Base-by-base conservation (phyloP, 2,797 vertebrate species). In the Pseudocheirus occidentalis region DNA sequence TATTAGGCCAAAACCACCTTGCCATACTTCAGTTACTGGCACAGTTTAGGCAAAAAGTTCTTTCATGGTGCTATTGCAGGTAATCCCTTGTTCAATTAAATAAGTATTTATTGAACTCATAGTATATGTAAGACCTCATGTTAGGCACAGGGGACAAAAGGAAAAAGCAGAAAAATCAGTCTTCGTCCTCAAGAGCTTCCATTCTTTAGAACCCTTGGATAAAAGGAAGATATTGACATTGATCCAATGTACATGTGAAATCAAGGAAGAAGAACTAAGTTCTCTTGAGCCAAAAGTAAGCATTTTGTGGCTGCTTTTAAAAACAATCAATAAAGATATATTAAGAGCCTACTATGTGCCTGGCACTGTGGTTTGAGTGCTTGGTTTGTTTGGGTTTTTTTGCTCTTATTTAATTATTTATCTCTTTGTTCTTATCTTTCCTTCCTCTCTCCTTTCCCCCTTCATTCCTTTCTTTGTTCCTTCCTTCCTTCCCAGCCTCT, bases 171-270 rank as follows among this genome's bases (percentile, higher is more conserved):
- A 87, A 50, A 50, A 87, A 50, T 50, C 16, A 28, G 24, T 87
- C 73, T 87, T 3, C 46, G 3, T 27, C 54, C 53, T 31, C 53
- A 98, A 96, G 95, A 97, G 97, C 98, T 98, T 98, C 94, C 94
- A 93, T 97, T 96, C 97, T 98, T 97, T 96, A 97, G 96, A 95
- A 94, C 94, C 95, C 96, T 92, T 94, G 94, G 96, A 94, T 96
- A 93, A 97, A 92, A 90, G 95, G 46, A 94, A 95, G 93, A 62
- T 89, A 97, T 97, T 40, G 91, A 66, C 66, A 50, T 93, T 95
- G 94, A 93, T 94, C 73, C 96, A 58, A 96, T 97, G 97, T 97
- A 94, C 62, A 73, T 0, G 53, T 16, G 56, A 91, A 95, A 90
- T 81, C 52, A 6, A n/a, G 94, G 93, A 81, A 50, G 7, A 10